Conservation (phyloP, 2,113 vertebrate genomes). For the Colossoma macropomum region DNA sequence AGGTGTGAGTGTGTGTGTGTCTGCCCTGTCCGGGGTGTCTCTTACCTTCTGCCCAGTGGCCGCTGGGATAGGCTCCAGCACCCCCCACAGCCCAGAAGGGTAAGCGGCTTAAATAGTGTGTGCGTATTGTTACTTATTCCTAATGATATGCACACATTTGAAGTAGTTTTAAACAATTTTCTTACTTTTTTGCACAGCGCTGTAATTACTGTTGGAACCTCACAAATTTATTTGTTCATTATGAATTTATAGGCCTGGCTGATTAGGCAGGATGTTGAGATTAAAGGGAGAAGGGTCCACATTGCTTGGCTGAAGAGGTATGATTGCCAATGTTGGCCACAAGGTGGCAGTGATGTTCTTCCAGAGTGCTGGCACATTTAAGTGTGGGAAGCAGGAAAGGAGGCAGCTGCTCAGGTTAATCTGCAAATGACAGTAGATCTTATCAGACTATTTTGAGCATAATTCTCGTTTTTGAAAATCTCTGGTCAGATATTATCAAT, state of each 20-base stretch:
- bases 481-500: neutral
- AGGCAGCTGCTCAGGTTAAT: neutral
- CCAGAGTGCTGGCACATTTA: neutral
- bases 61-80: too few relatives aligned
- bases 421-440: conserved; percentile 9
- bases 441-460: neutral
- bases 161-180: too few relatives aligned
- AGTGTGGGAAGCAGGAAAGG: neutral
- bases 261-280: neutral
- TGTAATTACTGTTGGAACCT: neutral
- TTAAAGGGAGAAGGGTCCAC: neutral
- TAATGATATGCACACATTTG: too few relatives aligned
- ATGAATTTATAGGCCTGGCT: neutral
- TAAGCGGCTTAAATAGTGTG: too few relatives aligned
- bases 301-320: neutral
- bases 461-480: neutral
- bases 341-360: conserved; percentile 57
- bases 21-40: too few relatives aligned
- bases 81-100: too few relatives aligned
- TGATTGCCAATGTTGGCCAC: conserved; percentile 31
- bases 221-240: neutral
- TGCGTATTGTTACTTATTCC: too few relatives aligned
- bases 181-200: too few relatives aligned
- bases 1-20: too few relatives aligned
- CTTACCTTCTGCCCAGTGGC: too few relatives aligned